These are phyloP conservation scores for Eubasilissa regina DNA, from an alignment of 1,140 invertebrate species.

Conservation along the genomic window DNA sequence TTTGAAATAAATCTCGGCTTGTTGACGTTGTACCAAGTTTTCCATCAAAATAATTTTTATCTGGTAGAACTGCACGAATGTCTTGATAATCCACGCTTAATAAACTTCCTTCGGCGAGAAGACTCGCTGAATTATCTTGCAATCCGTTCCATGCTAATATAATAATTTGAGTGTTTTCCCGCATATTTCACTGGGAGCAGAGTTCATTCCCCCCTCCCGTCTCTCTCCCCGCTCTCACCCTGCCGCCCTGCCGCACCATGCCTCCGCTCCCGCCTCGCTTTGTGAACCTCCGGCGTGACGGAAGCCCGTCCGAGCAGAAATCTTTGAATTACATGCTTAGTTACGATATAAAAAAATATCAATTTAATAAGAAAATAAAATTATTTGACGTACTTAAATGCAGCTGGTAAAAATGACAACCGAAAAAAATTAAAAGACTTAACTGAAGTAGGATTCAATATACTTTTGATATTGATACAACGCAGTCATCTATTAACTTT, in stretches of 20 bases:
- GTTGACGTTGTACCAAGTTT: too few relatives aligned
- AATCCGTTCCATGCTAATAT: slow-evolving; percentile 35
- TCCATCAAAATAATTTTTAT: too few relatives aligned
- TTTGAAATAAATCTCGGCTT: too few relatives aligned
- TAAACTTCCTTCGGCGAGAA: background rate
- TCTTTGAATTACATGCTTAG: slow-evolving; percentile 3
- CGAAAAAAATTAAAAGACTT: too few relatives aligned
- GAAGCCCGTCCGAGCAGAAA: background rate
- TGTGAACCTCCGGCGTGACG: slow-evolving; percentile 2
- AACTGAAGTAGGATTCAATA: too few relatives aligned
- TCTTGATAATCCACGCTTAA: slow-evolving; percentile 4
- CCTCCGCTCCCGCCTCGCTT: background rate
- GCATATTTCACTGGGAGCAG: slow-evolving; percentile 38
- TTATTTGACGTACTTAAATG: background rate
- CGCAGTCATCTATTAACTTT: too few relatives aligned
- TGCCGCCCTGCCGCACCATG: background rate
- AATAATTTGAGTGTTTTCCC: slow-evolving; percentile 41
- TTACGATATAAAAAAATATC: slow-evolving; percentile 19
- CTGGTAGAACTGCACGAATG: too few relatives aligned
- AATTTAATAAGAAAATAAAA: background rate
- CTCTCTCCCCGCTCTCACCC: background rate
- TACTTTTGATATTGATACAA: too few relatives aligned
- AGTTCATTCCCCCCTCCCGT: slow-evolving; percentile 40
- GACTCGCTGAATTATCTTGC: slow-evolving; percentile 6
- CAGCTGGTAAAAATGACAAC: too few relatives aligned